Base-by-base conservation (phyloP, 2,797 vertebrate genomes). In the Leptoclinus maculatus region DNA sequence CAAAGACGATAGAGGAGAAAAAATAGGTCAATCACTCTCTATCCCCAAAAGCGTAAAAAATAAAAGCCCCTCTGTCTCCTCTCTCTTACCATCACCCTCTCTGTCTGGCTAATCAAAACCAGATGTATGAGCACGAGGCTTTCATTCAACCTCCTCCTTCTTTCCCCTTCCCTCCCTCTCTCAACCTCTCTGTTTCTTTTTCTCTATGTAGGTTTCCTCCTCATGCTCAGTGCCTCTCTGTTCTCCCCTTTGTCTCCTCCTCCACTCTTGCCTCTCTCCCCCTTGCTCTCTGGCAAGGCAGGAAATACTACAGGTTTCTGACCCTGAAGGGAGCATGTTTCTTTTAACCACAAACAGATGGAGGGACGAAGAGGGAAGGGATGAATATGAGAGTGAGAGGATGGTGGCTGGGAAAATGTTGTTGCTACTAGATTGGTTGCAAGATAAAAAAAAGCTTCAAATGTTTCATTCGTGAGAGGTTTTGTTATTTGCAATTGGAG, bases 311-410 rank as follows among this genome's bases (percentile, higher is more conserved):
- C 71, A 84, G 84, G 93, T 93, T 93, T 91, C 90, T 91, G 88
- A 90, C 90, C 91, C 93, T 93, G 90, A 87, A 92, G 93, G 91
- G 77, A 91, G 80, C 88, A 79, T 86, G 85, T 91, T 91, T 91
- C 86, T 84, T 80, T 77, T 94, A 95, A 95, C 91, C 84, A 91
- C 74, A 89, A 91, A 86, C 94, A 95, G 93, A 95, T 95, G 94
- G 84, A 87, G 76, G 80, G 82, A 89, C 85, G 83, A 86, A 78
- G 78, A 86, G 87, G 62, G 76, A 79, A 66, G 73, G 51, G 34
- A 71, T 73, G 57, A 69, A 84, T 70, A 60, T 67, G 56, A 68
- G 66, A 49, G 27, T 63, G 67, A 83, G 74, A 27, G 29, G 29
- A 66, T 49, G 34, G 56, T 19, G 49, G 77, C 73, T 85, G 66